phyloP scores from a whole-genome alignment of 2,797 vertebrate species.

The Melopsittacus undulatus region DNA sequence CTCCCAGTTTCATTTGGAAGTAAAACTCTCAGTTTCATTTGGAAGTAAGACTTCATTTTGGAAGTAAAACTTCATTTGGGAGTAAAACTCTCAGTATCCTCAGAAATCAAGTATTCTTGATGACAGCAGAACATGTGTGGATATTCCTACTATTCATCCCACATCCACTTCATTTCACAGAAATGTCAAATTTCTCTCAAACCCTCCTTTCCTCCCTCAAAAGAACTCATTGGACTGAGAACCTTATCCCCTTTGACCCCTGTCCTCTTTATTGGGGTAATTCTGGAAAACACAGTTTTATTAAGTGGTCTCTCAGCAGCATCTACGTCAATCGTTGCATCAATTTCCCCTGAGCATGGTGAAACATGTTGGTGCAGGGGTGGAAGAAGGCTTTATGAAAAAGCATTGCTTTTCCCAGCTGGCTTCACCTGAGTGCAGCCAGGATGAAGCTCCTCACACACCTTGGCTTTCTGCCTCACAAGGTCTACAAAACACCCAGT shows the following conservation, averaged over 20 bases:
- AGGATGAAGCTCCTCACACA: background rate
- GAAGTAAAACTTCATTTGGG: background rate
- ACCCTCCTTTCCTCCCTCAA: rapidly evolving
- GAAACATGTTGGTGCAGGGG: background rate
- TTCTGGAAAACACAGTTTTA: background rate
- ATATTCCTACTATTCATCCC: background rate
- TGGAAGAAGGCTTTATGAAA: background rate
- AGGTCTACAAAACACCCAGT: background rate
- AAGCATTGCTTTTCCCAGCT: constrained; percentile 14
- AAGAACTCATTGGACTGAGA: background rate
- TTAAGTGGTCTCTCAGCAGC: background rate
- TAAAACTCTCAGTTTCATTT: background rate
- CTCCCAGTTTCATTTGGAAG: background rate
- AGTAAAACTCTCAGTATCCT: background rate
- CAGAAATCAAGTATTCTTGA: background rate
- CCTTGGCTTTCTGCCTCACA: constrained; percentile 13
- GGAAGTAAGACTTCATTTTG: background rate
- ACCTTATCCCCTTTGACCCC: background rate
- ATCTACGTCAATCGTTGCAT: background rate
- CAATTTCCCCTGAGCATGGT: background rate
- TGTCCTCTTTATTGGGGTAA: background rate
- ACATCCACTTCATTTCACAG: background rate
- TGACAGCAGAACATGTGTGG: background rate
- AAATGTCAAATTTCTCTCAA: background rate
- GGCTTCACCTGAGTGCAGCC: background rate